Conservation (phyloP, 1,140 invertebrate species). For the Drosophila punjabiensis region DNA sequence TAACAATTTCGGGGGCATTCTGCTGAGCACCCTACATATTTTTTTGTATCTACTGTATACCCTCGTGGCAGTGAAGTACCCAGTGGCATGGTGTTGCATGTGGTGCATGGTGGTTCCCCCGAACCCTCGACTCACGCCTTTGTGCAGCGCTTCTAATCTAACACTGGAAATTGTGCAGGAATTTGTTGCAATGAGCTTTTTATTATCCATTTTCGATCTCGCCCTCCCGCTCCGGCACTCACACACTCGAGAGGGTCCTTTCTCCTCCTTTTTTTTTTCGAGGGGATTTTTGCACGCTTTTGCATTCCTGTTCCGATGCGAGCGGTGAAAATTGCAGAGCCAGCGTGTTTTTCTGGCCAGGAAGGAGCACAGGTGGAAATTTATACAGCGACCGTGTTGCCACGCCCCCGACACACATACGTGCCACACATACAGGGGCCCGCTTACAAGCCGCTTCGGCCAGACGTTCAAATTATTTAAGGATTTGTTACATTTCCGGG, state of each 20-base stretch:
- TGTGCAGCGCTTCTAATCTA: constrained; percentile 71
- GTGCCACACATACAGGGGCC: neutral
- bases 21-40: neutral
- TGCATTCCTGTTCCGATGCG: constrained; percentile 67
- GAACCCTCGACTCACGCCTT: constrained; percentile 12
- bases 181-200: constrained; percentile 84
- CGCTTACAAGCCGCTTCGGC: constrained; percentile 9
- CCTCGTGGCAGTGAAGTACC: neutral
- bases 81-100: constrained; percentile 37
- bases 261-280: neutral
- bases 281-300: constrained; percentile 67
- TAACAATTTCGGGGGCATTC: neutral
- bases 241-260: constrained; percentile 9
- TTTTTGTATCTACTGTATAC: neutral
- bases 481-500: constrained; percentile 74
- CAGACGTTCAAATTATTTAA: constrained; percentile 77
- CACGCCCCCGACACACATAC: constrained; percentile 33
- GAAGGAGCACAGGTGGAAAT: constrained; percentile 66
- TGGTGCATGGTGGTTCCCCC: constrained; percentile 31
- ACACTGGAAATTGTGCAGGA: constrained; percentile 81
- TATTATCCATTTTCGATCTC: constrained; percentile 77
- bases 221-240: constrained; percentile 25
- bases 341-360: constrained; percentile 66
- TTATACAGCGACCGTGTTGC: constrained; percentile 53
- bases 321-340: constrained; percentile 66